Base-by-base conservation (phyloP, 2,797 vertebrate species). In the Gallinago stenura region DNA sequence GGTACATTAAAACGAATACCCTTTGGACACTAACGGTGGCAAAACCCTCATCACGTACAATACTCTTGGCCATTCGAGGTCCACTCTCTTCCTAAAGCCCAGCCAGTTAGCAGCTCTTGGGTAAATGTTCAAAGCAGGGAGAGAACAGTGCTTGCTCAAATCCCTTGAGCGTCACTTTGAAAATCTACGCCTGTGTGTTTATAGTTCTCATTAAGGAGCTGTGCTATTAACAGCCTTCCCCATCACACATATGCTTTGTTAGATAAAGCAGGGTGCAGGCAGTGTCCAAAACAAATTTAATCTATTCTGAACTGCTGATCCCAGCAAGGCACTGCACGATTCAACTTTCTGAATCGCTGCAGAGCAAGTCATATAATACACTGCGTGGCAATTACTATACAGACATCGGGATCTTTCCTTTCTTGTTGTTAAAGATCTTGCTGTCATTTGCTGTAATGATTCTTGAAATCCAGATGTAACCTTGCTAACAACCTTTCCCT, bases 231-330 rank as follows among this genome's bases (percentile, higher is more conserved):
- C 76, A 18, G 33, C 61, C 33, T 81, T 91, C 33, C 58, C 51
- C 14, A 6, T 90, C 90, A 89, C 84, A 83, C 82, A 81, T 89
- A 84, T 82, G 94, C 94, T 95, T 96, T 94, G 91, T 87, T 89
- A 94, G 90, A 88, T 60, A 95, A 84, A 79, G 78, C 77, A 58
- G 81, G 50, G 83, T 85, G 80, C 80, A 89, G 89, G n/a, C 76
- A 83, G 61, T 66, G 73, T 91, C 94, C 91, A 95, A 96, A 96
- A 89, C 66, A 94, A 91, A 96, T 93, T 66, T 91, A 91, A 96
- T 94, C 89, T 93, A 82, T 94, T 81, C 89, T 95, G 89, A 93
- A 91, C 90, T 92, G 87, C 90, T 97, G 95, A 94, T 89, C 90
- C 85, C 96, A 97, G 93, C 95, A 91, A 96, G 88, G 57, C 93